Conservation (phyloP, 1,140 invertebrate species). For the Conus betulinus region DNA sequence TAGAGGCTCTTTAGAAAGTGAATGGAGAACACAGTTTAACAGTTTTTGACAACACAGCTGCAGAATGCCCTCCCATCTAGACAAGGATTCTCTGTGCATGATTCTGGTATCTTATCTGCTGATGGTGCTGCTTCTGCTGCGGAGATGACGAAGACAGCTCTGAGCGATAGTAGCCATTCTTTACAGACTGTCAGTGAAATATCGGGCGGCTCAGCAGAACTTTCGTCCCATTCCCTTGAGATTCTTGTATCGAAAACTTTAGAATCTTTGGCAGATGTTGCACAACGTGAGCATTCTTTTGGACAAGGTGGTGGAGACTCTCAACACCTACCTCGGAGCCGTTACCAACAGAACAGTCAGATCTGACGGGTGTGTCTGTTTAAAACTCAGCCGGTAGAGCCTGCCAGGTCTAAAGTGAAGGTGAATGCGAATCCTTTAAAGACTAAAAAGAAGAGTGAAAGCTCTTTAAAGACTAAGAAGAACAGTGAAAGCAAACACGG, state of each 20-base stretch:
- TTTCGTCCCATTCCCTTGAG: background rate
- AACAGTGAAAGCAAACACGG: background rate
- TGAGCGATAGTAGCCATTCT: background rate
- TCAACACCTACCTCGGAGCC: background rate
- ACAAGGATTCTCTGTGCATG: background rate
- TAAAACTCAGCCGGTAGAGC: background rate
- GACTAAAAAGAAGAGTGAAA: background rate
- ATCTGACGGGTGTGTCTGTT: background rate
- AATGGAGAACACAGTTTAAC: background rate
- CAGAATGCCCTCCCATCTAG: background rate
- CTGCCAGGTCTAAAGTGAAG: background rate
- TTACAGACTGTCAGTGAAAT: background rate
- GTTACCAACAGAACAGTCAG: background rate
- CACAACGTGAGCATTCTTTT: background rate
- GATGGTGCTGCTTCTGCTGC: no score
- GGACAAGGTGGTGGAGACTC: no score
- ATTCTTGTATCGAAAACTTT: background rate
- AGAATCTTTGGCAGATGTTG: background rate
- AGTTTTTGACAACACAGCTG: slow-evolving; percentile 12
- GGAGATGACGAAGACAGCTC: background rate
- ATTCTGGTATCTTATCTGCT: background rate
- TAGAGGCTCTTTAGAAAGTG: background rate
- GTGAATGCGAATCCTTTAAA: slow-evolving; percentile 8
- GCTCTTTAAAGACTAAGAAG: background rate
- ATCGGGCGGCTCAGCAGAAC: background rate